These are phyloP conservation scores for Bos indicus DNA, from an alignment of 2,113 vertebrate species.

Conservation along the genomic window DNA sequence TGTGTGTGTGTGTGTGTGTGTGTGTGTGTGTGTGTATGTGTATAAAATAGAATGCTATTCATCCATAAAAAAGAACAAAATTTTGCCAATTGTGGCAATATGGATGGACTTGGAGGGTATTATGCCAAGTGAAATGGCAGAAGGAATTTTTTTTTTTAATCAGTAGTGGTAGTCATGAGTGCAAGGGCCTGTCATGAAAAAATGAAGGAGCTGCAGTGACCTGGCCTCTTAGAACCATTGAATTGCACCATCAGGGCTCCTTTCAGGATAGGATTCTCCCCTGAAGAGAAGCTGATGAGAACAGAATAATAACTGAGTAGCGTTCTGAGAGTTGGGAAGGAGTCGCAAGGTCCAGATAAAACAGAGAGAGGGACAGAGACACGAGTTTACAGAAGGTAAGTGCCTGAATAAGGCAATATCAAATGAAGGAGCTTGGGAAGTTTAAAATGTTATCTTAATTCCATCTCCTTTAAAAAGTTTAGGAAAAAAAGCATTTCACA, in stretches of 20 bases:
- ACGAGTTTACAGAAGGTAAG: not conserved
- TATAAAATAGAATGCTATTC: not conserved
- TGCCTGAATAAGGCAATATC: not conserved
- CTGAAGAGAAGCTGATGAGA: not conserved
- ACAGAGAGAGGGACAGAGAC: not conserved
- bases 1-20: no score
- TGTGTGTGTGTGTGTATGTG: no score
- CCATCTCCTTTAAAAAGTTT: not conserved
- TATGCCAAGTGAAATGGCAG: not conserved
- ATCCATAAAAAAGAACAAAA: not conserved
- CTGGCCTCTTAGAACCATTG: not conserved
- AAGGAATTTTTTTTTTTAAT: not conserved
- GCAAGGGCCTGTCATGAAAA: not conserved
- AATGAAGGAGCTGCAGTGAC: not conserved
- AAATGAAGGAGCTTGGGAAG: not conserved
- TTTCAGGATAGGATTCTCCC: not conserved
- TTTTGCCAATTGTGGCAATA: not conserved
- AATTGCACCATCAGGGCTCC: fast-evolving
- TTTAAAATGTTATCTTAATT: not conserved
- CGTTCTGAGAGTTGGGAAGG: not conserved
- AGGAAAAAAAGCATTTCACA: not conserved
- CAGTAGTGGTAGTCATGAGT: no score
- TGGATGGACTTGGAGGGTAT: not conserved
- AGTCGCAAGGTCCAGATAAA: not conserved
- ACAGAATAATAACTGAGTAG: not conserved